These are phyloP conservation scores for Scyliorhinus canicula DNA, from an alignment of 2,797 vertebrate species.

Conservation along the genomic window DNA sequence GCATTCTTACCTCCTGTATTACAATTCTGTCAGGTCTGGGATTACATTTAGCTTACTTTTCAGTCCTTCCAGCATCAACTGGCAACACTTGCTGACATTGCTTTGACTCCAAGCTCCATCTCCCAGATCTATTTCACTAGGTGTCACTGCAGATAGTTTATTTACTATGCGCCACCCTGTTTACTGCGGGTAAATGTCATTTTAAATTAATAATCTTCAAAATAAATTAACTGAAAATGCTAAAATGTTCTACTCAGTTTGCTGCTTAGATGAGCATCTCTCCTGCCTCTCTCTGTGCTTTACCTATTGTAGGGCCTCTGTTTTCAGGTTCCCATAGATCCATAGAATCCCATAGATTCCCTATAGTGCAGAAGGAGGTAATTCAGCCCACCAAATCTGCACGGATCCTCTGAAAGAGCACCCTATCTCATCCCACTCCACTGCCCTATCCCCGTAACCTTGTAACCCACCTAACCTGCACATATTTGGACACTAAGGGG, in stretches of 20 bases:
- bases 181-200: not conserved
- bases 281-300: not conserved
- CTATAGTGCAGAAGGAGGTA: too few relatives aligned
- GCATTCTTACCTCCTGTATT: not conserved
- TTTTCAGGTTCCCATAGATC: too few relatives aligned
- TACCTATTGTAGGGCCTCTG: not conserved
- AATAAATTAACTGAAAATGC: not conserved
- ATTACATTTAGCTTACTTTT: not conserved
- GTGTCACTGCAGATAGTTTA: not conserved
- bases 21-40: not conserved
- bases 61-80: not conserved
- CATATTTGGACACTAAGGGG: too few relatives aligned
- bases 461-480: too few relatives aligned
- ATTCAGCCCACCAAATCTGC: too few relatives aligned
- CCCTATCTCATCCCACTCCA: too few relatives aligned
- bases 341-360: too few relatives aligned
- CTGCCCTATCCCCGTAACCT: too few relatives aligned
- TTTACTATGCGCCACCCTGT: not conserved
- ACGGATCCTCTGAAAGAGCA: too few relatives aligned
- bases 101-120: not conserved
- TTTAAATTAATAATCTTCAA: not conserved
- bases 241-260: not conserved
- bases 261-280: not conserved
- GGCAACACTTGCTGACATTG: not conserved
- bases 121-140: not conserved